Percentiles rank a stretch among this genome's conserved stretches.
phyloP scores from a whole-genome alignment of 2,888 invertebrate genomes.

The Caradrina clavipalpis region DNA sequence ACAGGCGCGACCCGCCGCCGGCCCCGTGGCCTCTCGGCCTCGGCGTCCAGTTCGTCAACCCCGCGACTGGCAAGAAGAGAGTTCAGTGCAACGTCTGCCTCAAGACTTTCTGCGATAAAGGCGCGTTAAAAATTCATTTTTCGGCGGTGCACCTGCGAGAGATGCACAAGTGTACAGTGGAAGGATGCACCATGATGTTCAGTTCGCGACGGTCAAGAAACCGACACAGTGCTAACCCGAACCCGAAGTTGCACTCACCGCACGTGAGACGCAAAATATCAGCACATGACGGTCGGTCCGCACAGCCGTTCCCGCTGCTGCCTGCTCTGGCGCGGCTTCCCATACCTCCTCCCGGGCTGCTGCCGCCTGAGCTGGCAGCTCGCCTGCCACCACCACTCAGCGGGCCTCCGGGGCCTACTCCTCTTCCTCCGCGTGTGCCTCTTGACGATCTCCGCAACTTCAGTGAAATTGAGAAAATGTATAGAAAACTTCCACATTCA shows the following conservation, averaged over 20 bases:
- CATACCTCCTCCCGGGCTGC: constrained; percentile 92
- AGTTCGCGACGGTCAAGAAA: constrained; percentile 98
- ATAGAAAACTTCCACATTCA: constrained; percentile 84
- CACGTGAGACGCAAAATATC: constrained; percentile 97
- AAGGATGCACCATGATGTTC: constrained; percentile 99
- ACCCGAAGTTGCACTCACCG: constrained; percentile 99
- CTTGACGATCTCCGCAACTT: constrained; percentile 88
- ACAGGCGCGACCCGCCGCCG: constrained; percentile 84
- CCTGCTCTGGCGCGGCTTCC: constrained; percentile 93
- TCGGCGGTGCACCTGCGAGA: constrained; percentile 99
- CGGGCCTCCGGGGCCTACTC: constrained; percentile 78
- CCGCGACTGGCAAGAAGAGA: constrained; percentile 98
- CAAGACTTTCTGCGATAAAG: constrained; percentile 99
- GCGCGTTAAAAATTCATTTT: constrained; percentile 99
- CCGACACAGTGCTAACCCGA: constrained; percentile 99
- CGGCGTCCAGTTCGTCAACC: constrained; percentile 97
- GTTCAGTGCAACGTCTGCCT: constrained; percentile 99
- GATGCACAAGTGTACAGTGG: constrained; percentile 99
- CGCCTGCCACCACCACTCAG: constrained; percentile 81
- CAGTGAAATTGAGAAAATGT: constrained; percentile 90
- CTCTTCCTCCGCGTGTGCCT: constrained; percentile 90
- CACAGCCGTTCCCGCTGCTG: constrained; percentile 95
- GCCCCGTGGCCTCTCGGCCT: constrained; percentile 95
- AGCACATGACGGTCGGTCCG: constrained; percentile 97
- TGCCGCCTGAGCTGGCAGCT: constrained; percentile 91